Base-by-base conservation (phyloP, 2,888 invertebrate genomes). In the Drosophila siamana region DNA sequence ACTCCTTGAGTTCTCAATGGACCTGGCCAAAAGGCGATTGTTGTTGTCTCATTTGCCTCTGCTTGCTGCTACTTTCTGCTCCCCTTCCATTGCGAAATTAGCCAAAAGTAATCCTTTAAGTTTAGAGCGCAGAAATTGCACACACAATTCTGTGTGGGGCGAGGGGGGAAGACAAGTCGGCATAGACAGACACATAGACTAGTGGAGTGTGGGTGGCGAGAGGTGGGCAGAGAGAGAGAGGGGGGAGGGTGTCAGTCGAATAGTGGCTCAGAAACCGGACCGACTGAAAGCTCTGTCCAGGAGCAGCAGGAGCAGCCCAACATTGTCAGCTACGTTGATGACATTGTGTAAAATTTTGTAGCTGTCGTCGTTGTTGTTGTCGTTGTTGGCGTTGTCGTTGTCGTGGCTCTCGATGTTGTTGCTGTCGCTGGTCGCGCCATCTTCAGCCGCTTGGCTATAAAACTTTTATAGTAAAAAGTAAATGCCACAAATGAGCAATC, bases 401-500 rank as follows among this genome's bases (percentile, higher is more conserved):
- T 13, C 26, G 63, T 73, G 54, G 64, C 61, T 33, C 48, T 13
- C 28, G 30, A 6, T 11, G 43, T 19, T 41, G 40, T 41, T 15
- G 44, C 54, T 51, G 69, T 46, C 48, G 54, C 51, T 61, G 74
- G 74, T 67, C 67, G 74, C 65, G 56, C 69, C 68, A 74, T 74
- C 78, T 69, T 63, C 62, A 62, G 59, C 62, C 69, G 67, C 52
- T 59, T 64, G 69, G 77, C 84, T 64, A 84, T 80, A 85, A 85
- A 83, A 86, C 78, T 86, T 86, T 86, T 85, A 86, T 79, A 80
- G 82, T 76, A 82, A 81, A 85, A 83, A 79, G 86, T 87, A 86
- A 87, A 87, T 83, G 87, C 88, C 86, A 88, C 89, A 88, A 89
- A 89, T 89, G 89, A 89, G 89, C 89, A 90, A 89, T 89, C 89